phyloP scores from a whole-genome alignment of 2,113 vertebrate genomes.

The Platysteira castanea region DNA sequence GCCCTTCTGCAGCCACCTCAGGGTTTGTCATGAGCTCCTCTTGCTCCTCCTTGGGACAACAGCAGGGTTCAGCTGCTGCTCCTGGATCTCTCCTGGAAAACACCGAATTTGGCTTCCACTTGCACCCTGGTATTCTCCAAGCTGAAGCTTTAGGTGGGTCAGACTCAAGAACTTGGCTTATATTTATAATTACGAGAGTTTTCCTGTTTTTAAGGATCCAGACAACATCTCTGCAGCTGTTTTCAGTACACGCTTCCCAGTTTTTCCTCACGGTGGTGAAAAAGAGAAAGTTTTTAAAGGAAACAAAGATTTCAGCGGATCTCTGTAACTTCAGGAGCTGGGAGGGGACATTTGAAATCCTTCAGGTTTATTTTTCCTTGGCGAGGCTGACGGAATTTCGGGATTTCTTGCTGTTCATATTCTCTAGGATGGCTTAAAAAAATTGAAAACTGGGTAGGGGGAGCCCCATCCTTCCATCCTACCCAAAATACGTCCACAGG shows the following conservation, averaged over 20 bases:
- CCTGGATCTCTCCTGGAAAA: background rate
- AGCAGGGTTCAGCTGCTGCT: background rate
- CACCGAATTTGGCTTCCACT: background rate
- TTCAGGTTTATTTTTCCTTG: background rate
- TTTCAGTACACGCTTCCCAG: background rate
- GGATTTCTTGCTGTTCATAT: background rate
- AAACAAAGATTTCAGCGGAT: background rate
- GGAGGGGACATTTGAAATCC: background rate
- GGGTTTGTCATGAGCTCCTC: background rate
- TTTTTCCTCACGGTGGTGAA: background rate
- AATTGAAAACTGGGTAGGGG: fast-evolving
- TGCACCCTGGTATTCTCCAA: background rate
- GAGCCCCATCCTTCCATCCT: background rate
- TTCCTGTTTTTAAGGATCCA: background rate
- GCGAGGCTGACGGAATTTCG: background rate
- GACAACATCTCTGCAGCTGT: background rate
- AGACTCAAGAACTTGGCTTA: background rate
- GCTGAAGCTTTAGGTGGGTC: background rate
- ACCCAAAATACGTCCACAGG: background rate
- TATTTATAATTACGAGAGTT: background rate
- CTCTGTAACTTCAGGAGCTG: background rate
- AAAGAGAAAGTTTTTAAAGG: background rate
- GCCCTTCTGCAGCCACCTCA: background rate
- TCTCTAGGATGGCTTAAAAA: background rate
- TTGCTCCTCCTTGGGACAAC: background rate